phyloP scores from a whole-genome alignment of 2,797 vertebrate species.

The Pterois miles region DNA sequence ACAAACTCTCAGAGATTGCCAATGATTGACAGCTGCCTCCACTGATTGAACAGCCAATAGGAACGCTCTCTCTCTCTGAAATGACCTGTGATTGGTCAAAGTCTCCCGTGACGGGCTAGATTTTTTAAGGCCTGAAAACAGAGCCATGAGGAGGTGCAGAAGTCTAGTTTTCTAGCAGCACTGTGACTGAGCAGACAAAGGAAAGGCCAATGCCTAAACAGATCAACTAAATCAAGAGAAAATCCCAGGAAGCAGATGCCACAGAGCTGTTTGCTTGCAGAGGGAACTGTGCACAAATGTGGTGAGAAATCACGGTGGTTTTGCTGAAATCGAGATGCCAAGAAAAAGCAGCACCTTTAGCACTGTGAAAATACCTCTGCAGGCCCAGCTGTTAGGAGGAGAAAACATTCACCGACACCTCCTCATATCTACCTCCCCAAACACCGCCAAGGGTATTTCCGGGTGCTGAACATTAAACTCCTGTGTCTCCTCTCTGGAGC shows the following conservation, averaged over 20 bases:
- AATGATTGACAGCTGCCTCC: too few species aligned
- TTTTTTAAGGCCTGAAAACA: too few species aligned
- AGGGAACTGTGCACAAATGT: neutral
- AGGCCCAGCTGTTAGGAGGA: constrained; percentile 24
- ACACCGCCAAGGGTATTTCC: constrained; percentile 35
- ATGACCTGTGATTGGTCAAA: too few species aligned
- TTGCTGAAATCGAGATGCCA: neutral
- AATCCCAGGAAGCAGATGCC: constrained; percentile 37
- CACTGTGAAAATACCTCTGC: constrained; percentile 5
- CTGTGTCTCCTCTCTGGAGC: constrained; percentile 41
- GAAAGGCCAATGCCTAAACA: constrained; percentile 16
- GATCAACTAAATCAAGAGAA: constrained; percentile 37
- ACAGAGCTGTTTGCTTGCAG: constrained; percentile 13
- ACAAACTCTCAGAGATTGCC: too few species aligned
- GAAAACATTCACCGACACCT: constrained; percentile 28
- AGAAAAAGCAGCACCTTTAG: neutral
- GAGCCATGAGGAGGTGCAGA: too few species aligned
- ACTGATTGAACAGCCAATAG: too few species aligned
- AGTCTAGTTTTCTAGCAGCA: neutral
- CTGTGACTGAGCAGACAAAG: constrained; percentile 4
- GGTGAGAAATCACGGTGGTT: neutral
- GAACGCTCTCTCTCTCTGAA: too few species aligned
- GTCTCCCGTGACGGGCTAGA: too few species aligned
- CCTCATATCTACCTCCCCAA: neutral
- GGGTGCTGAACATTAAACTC: constrained; percentile 47